These are phyloP conservation scores for Rhaphigaster nebulosa DNA, from an alignment of 2,888 invertebrate species.

Conservation along the genomic window DNA sequence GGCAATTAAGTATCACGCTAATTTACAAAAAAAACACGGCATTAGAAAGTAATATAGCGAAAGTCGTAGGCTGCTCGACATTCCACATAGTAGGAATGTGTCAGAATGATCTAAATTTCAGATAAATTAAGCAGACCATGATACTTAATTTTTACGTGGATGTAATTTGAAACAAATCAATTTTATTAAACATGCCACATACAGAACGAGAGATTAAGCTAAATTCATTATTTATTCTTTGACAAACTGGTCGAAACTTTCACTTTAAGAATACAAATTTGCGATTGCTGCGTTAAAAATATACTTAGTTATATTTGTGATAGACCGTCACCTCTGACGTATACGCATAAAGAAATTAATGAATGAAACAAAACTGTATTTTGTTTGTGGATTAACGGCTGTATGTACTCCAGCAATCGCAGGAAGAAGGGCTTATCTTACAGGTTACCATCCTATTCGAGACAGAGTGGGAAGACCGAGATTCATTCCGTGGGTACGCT, in stretches of 20 bases:
- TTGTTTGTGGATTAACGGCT: too few species aligned
- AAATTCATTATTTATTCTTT: neutral
- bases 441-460: too few species aligned
- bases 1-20: neutral
- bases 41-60: neutral
- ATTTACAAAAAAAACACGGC: neutral
- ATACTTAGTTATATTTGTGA: neutral
- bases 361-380: too few species aligned
- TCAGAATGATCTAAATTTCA: neutral
- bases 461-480: too few species aligned
- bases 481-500: too few species aligned
- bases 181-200: neutral
- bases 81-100: neutral
- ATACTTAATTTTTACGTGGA: neutral
- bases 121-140: neutral
- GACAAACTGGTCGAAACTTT: neutral
- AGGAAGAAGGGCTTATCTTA: too few species aligned
- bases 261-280: neutral
- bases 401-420: too few species aligned
- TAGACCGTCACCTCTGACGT: too few species aligned
- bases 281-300: neutral
- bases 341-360: too few species aligned
- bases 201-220: neutral
- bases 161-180: neutral
- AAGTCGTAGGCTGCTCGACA: neutral